These are phyloP conservation scores for Amphimallon solstitiale DNA, from an alignment of 2,888 invertebrate genomes.

Conservation along the genomic window DNA sequence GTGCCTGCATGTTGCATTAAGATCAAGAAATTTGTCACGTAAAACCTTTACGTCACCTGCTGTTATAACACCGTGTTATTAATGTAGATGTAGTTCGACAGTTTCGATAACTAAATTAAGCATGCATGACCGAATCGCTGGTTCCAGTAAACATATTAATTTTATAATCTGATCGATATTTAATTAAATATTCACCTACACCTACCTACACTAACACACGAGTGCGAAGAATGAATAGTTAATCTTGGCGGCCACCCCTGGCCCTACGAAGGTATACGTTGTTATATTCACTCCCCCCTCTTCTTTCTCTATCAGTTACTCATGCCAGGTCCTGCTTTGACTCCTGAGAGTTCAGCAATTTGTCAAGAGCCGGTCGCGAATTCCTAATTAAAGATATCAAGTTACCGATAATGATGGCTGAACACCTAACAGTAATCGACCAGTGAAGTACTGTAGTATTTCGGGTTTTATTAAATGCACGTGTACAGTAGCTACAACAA, in stretches of 20 bases:
- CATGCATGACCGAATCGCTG: constrained; percentile 32
- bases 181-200: constrained; percentile 39
- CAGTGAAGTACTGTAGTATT: constrained; percentile 3
- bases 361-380: constrained; percentile 48
- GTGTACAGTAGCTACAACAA: too few species aligned
- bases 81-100: constrained; percentile 27
- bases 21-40: background rate
- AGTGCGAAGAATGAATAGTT: constrained; percentile 35
- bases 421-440: constrained; percentile 25
- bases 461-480: too few species aligned
- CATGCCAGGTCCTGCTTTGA: background rate
- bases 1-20: background rate
- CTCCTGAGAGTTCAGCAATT: constrained; percentile 46
- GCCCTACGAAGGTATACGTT: background rate
- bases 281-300: background rate
- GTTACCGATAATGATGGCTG: constrained; percentile 45
- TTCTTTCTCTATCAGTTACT: background rate
- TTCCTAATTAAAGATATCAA: constrained; percentile 49
- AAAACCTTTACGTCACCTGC: too few species aligned
- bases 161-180: constrained; percentile 39
- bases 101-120: constrained; percentile 31
- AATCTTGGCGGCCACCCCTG: constrained; percentile 15
- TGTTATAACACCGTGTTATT: constrained; percentile 4
- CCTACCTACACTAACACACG: constrained; percentile 1
- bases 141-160: constrained; percentile 38